Base-by-base conservation (phyloP, 30 jellyfish, hydroid and myxozoan genomes). In the Haliclystus octoradiatus region DNA sequence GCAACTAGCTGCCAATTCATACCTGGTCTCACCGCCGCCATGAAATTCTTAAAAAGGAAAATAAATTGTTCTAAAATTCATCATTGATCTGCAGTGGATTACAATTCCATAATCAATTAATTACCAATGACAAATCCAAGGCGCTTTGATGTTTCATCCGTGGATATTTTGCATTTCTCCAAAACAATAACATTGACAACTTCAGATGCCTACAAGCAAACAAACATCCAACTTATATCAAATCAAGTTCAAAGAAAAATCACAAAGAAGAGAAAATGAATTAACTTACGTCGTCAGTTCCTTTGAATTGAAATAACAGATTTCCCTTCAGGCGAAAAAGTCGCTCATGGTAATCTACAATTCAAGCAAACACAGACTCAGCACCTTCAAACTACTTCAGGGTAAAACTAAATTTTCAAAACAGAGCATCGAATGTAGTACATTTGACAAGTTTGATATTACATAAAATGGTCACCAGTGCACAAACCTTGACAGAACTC, bases 101-200 rank as follows among this genome's bases (percentile, higher is more conserved):
- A n/a, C n/a, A n/a, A n/a, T n/a, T n/a, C n/a, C n/a, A n/a, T n/a
- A n/a, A n/a, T n/a, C n/a, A n/a, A n/a, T n/a, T n/a, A n/a, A n/a
- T 71, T 65, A 79, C 92, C 84, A 23, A 79, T 79, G 23, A 69
- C 69, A 51, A 79, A 79, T 15, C 82, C 60, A 30, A 53, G 70
- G 30, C 70, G 83, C 69, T 62, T 50, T 40, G 57, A 40, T 5
- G 63, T 57, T 64, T 34, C 33, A 25, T 63, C 83, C 15, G 66
- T 65, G 4, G 52, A 62, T 7, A 85, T 69, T 3, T 62, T 35
- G 57, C 71, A 80, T 50, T 72, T 83, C 49, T 88, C 97, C 29
- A 88, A 70, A 4, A 88, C 93, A 49, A 88, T 88, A 1, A 88
- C 75, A 51, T 94, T 94, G 51, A 66, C 64, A 33, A 90, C 85